phyloP scores from a whole-genome alignment of 2,888 invertebrate genomes.

The Idaea aversata region DNA sequence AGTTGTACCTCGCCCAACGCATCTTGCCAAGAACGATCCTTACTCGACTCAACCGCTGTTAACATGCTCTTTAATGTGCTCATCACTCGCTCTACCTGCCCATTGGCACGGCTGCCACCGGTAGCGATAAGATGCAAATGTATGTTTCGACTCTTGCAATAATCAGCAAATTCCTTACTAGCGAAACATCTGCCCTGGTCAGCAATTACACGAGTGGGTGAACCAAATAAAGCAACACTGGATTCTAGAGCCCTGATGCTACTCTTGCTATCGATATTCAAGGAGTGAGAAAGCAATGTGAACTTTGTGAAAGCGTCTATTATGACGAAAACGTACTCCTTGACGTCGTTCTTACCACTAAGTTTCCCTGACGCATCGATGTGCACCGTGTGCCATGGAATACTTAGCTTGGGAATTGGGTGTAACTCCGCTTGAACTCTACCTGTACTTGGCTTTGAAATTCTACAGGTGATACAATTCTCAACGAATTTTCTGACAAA shows the following conservation, averaged over 20 bases:
- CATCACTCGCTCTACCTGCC: slow-evolving; percentile 28
- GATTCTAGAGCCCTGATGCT: slow-evolving; percentile 24
- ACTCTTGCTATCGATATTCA: slow-evolving; percentile 21
- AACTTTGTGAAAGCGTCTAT: slow-evolving; percentile 36
- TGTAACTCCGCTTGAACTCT: slow-evolving; percentile 25
- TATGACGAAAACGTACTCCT: slow-evolving; percentile 32
- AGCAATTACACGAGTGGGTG: slow-evolving; percentile 19
- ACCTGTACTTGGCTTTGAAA: slow-evolving; percentile 28
- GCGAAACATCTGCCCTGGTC: slow-evolving; percentile 20
- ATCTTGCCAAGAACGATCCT: slow-evolving; percentile 28
- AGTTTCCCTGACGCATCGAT: slow-evolving; percentile 34
- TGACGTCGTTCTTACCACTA: slow-evolving; percentile 33
- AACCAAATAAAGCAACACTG: slow-evolving; percentile 20
- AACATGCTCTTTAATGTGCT: slow-evolving; percentile 25
- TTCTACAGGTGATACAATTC: slow-evolving; percentile 28
- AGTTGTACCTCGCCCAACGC: slow-evolving; percentile 25
- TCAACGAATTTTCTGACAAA: slow-evolving; percentile 28
- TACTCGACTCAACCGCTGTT: slow-evolving; percentile 19
- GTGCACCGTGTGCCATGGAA: slow-evolving; percentile 36
- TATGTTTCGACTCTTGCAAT: slow-evolving; percentile 16
- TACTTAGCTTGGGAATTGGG: slow-evolving; percentile 23
- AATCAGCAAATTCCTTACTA: slow-evolving; percentile 12
- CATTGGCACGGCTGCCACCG: slow-evolving; percentile 24
- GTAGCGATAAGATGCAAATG: slow-evolving; percentile 22
- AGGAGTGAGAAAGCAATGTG: slow-evolving; percentile 23